A percentile compares a stretch with the other conserved stretches of the same genome.
These are phyloP conservation scores for Stomatorhinus ivindoensis DNA, from an alignment of 2,113 vertebrate genomes.

Conservation along the genomic window DNA sequence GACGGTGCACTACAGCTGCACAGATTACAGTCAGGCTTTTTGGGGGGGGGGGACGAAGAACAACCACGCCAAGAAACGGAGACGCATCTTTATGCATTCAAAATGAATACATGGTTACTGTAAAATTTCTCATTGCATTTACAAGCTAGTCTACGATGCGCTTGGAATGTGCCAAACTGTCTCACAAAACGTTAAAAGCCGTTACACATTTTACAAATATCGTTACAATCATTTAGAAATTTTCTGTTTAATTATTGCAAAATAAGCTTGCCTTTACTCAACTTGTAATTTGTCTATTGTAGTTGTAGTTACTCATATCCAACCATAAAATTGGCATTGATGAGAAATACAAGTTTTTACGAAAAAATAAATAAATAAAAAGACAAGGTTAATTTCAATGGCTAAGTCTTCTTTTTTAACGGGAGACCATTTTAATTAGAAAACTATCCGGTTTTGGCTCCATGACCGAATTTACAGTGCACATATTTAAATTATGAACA, in stretches of 20 bases:
- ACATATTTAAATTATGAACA: background rate
- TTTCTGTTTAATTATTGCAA: background rate
- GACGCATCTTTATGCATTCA: background rate
- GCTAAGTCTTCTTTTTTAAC: background rate
- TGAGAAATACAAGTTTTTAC: background rate
- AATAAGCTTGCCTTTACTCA: background rate
- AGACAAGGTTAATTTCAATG: background rate
- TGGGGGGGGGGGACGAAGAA: background rate
- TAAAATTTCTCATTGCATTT: background rate
- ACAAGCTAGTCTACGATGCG: background rate
- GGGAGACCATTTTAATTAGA: background rate
- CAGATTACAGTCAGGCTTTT: background rate
- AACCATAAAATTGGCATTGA: slow-evolving; percentile 1
- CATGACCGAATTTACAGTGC: background rate
- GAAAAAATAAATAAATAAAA: background rate
- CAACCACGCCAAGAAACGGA: background rate
- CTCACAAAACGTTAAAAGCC: slow-evolving; percentile 9
- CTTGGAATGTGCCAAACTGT: slow-evolving; percentile 7
- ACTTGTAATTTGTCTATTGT: background rate
- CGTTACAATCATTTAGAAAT: slow-evolving; percentile 1
- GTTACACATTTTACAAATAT: slow-evolving; percentile 2
- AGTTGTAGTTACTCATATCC: background rate
- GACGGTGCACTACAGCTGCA: background rate
- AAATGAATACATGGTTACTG: background rate
- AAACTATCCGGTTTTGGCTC: background rate